These are phyloP conservation scores for zebrafish (Danio rerio) DNA, from an alignment of 2,113 vertebrate genomes.

Conservation along the genomic window GRCz12tu NC_133176.1:15538501-15539000, in stretches of 20 bases:
- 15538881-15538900: slow-evolving; percentile 69
- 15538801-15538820: slow-evolving; percentile 73
- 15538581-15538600: background rate
- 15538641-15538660: background rate
- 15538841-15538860: slow-evolving; percentile 87
- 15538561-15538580: background rate
- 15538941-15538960: too few species aligned
- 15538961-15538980: too few species aligned
- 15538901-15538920: too few species aligned
- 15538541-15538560: too few species aligned
- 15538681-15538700: background rate
- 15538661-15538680: background rate
- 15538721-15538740: slow-evolving; percentile 86
- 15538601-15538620: too few species aligned
- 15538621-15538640: background rate
- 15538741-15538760: slow-evolving; percentile 82
- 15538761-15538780: slow-evolving; percentile 78
- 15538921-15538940: too few species aligned
- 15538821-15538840: slow-evolving; percentile 83
- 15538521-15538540: background rate
- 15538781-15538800: slow-evolving; percentile 76
- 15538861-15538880: slow-evolving; percentile 86
- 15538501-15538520: background rate
- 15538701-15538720: slow-evolving; percentile 77
- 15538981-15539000: too few species aligned